A percentile compares a stretch with the other conserved stretches of the same genome.
Evolutionary conservation across 2,797 vertebrate species (phyloP).

Genomic region (Melanotaenia trifasciata): DNA sequence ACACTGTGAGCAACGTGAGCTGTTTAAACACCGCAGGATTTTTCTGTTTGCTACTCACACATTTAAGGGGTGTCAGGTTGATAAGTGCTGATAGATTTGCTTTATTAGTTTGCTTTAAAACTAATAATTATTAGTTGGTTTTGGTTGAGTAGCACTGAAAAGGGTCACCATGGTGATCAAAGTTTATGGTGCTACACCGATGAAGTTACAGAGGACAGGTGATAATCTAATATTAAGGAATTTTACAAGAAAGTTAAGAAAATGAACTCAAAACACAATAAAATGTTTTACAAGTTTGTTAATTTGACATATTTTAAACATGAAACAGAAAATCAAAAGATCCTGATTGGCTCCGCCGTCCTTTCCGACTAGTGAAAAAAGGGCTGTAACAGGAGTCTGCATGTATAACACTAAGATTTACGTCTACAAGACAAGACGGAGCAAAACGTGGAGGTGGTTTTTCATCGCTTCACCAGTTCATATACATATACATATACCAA

Average conservation of each 20-base stretch:
- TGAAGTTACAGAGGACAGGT: too few species aligned
- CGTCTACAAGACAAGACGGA: not conserved
- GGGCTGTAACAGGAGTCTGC: not conserved
- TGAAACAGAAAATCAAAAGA: not conserved
- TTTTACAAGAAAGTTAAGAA: too few species aligned
- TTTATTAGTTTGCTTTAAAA: too few species aligned
- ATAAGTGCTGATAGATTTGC: too few species aligned
- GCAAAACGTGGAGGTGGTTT: not conserved
- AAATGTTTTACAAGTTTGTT: not conserved
- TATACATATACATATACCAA: not conserved
- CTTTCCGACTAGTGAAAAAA: not conserved
- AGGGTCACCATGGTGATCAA: too few species aligned
- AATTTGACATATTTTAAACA: not conserved
- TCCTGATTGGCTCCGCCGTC: not conserved
- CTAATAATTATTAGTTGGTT: too few species aligned
- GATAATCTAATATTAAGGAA: too few species aligned
- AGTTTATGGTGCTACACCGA: too few species aligned
- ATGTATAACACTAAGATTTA: too few species aligned
- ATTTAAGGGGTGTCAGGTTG: not conserved
- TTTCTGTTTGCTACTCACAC: not conserved
- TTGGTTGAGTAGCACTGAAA: too few species aligned
- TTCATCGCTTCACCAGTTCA: not conserved
- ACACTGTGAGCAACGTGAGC: slow-evolving; percentile 4
- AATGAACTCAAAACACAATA: not conserved
- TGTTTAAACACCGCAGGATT: fast-evolving